Percentiles rank a stretch among this genome's conserved stretches.
Conservation (phyloP, 1,140 invertebrate species). For the Polyergus mexicanus region DNA sequence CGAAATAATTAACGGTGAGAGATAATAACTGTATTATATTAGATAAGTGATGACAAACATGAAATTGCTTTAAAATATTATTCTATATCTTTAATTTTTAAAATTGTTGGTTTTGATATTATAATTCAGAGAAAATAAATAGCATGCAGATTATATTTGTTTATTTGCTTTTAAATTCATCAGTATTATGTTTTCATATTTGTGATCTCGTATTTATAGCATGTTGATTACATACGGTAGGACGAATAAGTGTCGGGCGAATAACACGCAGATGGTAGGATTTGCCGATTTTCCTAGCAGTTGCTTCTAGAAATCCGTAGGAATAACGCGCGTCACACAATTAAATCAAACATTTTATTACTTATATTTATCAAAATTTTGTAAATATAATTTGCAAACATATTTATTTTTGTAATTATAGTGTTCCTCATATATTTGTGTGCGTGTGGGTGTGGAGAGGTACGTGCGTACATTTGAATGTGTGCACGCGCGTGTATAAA, state of each 20-base stretch:
- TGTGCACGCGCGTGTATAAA: too few relatives aligned
- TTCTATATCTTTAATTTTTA: background rate
- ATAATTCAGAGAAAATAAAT: background rate
- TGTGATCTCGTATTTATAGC: background rate
- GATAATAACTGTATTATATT: too few relatives aligned
- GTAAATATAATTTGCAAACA: too few relatives aligned
- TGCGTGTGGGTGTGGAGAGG: too few relatives aligned
- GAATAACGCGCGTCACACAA: background rate
- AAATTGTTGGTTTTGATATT: background rate
- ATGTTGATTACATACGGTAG: slow-evolving; percentile 2
- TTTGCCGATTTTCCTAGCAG: background rate
- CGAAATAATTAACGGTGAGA: too few relatives aligned
- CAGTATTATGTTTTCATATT: background rate
- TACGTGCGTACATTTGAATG: too few relatives aligned
- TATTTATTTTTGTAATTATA: too few relatives aligned
- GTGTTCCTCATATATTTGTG: background rate
- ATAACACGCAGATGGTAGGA: background rate
- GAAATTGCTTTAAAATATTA: background rate
- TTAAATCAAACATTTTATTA: background rate
- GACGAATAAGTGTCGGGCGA: background rate
- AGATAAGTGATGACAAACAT: too few relatives aligned
- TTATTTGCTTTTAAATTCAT: background rate
- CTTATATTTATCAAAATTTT: too few relatives aligned
- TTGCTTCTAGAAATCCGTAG: background rate
- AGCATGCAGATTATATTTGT: background rate